Evolutionary conservation across 2,113 vertebrate species (phyloP).

Genomic region (Excalfactoria chinensis): DNA sequence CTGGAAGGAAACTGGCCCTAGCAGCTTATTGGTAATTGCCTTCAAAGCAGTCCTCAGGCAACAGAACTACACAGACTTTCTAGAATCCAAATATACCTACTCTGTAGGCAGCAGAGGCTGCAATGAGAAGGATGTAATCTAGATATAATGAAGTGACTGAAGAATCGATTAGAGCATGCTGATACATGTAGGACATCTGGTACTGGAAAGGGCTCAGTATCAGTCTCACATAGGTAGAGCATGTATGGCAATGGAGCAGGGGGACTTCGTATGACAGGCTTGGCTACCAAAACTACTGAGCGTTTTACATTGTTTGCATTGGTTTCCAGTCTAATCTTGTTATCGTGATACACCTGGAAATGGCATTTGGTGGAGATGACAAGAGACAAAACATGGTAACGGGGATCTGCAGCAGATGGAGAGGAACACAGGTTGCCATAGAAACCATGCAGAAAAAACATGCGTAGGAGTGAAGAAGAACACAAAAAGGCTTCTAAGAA

Average conservation of each 20-base stretch:
- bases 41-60: background rate
- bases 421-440: constrained; percentile 52
- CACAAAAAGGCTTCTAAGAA: background rate
- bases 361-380: background rate
- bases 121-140: background rate
- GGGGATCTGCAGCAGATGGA: constrained; percentile 42
- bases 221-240: background rate
- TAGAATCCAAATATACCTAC: background rate
- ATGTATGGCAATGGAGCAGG: background rate
- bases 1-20: background rate
- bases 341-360: constrained; percentile 6
- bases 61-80: background rate
- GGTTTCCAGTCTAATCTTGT: constrained; percentile 7
- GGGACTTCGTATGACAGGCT: background rate
- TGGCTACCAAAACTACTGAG: background rate
- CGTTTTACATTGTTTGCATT: too few relatives aligned
- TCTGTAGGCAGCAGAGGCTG: background rate
- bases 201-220: background rate
- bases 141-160: background rate
- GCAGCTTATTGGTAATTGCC: background rate
- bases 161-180: background rate
- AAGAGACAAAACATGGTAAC: constrained; percentile 19
- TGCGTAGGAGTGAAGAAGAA: constrained; percentile 43
- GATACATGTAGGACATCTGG: background rate
- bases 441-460: constrained; percentile 41